Evolutionary conservation across 2,797 vertebrate species (phyloP), one percentile per base, ranked within the genome.

Genomic region (Dryobates pubescens): DNA sequence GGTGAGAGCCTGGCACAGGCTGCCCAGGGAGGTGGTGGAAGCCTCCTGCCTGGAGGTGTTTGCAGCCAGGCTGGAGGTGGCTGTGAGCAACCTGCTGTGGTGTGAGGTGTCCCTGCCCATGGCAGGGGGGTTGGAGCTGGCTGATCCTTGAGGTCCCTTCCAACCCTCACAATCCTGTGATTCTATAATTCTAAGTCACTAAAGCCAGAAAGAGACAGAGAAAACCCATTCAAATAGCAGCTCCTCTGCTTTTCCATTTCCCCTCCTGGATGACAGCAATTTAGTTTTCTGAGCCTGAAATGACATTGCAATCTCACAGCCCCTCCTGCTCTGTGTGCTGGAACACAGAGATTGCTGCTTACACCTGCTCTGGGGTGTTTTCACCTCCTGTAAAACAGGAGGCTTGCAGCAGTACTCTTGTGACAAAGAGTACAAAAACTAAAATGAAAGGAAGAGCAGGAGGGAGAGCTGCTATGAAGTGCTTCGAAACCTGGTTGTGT

Each of bases 281-380:
- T 92, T 81, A 53, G 49, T 92, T 82, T 96, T 93, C 68, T 76
- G 61, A 83, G 68, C 34, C 57, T 91, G 64, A 94, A 92, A 93
- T 81, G 73, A 81, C 53, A 20, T 43, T 58, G 53, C 56, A 83
- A 79, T 83, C 67, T 79, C 61, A 67, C 91, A 95, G 47, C 32
- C n/a, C 79, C 68, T 89, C 87, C 68, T 81, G 17, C 57, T 59
- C 18, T 86, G 84, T 92, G n/a, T 84, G 63, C 64, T 90, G 68
- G 64, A 91, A 83, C 76, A 86, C 51, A 83, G 70, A 83, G 64
- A 86, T 47, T 93, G 47, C 51, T 88, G 67, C 53, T 67, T 92
- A 79, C 16, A 73, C 45, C 43, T 88, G 53, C 68, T 93, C 14
- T 45, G 17, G 45, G 45, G 7, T 80, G 45, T 22, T 70, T 80